These are phyloP conservation scores for Neuroscelio doddi DNA, from an alignment of 2,888 invertebrate genomes.

Conservation along the genomic window DNA sequence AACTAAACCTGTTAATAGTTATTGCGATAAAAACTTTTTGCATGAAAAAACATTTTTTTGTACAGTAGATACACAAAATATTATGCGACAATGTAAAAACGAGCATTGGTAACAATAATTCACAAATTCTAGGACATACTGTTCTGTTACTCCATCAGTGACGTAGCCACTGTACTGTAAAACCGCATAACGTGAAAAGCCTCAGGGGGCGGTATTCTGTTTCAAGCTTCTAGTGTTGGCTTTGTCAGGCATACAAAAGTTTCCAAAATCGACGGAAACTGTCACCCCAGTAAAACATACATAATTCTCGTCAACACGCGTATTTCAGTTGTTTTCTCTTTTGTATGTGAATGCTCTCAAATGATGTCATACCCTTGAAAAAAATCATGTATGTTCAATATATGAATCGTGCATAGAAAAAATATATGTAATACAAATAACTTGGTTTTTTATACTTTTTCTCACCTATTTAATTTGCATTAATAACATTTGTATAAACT, in stretches of 20 bases:
- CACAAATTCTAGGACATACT: conserved; percentile 20
- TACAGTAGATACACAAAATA: conserved; percentile 1
- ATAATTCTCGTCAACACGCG: neutral
- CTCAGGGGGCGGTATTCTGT: conserved; percentile 16
- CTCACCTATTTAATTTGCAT: too few relatives aligned
- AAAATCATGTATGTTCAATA: too few relatives aligned
- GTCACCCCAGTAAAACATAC: conserved; percentile 10
- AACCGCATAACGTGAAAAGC: conserved; percentile 26
- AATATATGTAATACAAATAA: too few relatives aligned
- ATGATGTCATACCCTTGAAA: too few relatives aligned
- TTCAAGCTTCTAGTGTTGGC: conserved; percentile 8
- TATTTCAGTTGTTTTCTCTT: neutral
- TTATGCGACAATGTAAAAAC: conserved; percentile 25
- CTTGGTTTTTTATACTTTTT: too few relatives aligned
- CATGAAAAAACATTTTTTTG: neutral
- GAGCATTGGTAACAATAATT: conserved; percentile 19
- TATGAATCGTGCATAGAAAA: too few relatives aligned
- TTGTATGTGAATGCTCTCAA: neutral
- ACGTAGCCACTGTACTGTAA: conserved; percentile 17
- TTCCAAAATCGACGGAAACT: conserved; percentile 20
- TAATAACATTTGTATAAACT: too few relatives aligned
- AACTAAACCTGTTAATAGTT: too few relatives aligned
- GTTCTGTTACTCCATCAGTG: conserved; percentile 28
- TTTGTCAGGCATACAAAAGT: conserved; percentile 26
- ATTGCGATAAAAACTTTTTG: too few relatives aligned